These are phyloP conservation scores for Paralinhomoeus sp. DNA, from an alignment of 2,888 invertebrate genomes.

Conservation along the genomic window DNA sequence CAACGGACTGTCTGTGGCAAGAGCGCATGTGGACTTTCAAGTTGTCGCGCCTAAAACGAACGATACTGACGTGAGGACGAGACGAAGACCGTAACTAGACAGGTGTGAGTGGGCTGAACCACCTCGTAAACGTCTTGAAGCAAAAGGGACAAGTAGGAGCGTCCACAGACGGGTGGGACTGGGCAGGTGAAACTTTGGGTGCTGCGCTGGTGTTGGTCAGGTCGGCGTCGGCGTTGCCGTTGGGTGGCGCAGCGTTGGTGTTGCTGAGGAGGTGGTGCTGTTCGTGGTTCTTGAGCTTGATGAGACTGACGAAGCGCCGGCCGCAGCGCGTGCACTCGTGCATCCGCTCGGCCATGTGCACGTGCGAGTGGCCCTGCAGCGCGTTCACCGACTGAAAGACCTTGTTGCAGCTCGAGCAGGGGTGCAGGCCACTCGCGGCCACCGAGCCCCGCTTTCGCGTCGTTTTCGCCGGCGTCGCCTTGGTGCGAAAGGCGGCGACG, in stretches of 20 bases:
- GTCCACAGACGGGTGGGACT: no score
- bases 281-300: constrained; percentile 18
- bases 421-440: not conserved
- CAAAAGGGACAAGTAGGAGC: constrained; percentile 26
- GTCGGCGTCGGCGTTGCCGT: no score
- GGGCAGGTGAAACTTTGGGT: no score
- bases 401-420: constrained; percentile 21
- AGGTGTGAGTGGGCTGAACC: not conserved
- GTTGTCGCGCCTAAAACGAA: constrained; percentile 28
- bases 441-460: not conserved
- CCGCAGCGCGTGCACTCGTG: constrained; percentile 22
- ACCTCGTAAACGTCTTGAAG: constrained; percentile 16
- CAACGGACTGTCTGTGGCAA: no score
- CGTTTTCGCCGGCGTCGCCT: no score
- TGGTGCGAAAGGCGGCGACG: no score
- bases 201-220: no score
- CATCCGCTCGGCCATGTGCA: constrained; percentile 12
- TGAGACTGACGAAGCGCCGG: constrained; percentile 18
- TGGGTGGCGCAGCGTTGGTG: not conserved
- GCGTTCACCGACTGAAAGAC: constrained; percentile 18
- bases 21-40: constrained; percentile 29
- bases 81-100: no score
- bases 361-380: constrained; percentile 22
- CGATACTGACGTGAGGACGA: no score
- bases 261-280: constrained; percentile 8